A percentile compares a stretch with the other conserved stretches of the same genome.
phyloP scores from a whole-genome alignment of 2,113 vertebrate species.

The Amphilophus citrinellus region DNA sequence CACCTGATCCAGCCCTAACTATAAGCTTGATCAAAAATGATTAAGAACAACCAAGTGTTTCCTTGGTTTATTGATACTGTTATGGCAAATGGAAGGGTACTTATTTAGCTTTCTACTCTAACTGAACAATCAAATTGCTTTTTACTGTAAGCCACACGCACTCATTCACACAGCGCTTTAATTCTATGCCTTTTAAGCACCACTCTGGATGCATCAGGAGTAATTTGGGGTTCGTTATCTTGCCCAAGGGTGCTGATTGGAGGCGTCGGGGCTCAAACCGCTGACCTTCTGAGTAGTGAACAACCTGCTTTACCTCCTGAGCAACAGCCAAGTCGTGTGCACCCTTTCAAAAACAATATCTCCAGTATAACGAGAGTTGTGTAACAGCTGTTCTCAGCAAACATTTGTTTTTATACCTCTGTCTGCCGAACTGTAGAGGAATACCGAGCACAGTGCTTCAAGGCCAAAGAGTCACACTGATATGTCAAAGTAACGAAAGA shows the following conservation, averaged over 20 bases:
- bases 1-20: not conserved
- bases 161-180: not conserved
- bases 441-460: not conserved
- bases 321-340: fast-evolving
- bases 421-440: not conserved
- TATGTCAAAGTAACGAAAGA: not conserved
- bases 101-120: not conserved
- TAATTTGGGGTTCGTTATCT: not conserved
- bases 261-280: not conserved
- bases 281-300: not conserved
- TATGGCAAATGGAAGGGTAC: not conserved
- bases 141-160: not conserved
- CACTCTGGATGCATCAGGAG: not conserved
- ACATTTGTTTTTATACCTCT: not conserved
- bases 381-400: not conserved
- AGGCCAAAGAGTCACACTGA: not conserved
- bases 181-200: not conserved
- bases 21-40: not conserved
- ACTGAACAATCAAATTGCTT: not conserved
- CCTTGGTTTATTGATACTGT: not conserved
- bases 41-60: not conserved
- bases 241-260: not conserved
- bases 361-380: no score
- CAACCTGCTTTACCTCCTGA: not conserved
- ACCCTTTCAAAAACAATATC: not conserved